Evolutionary conservation across 1,140 invertebrate genomes (phyloP).

Genomic region (Mycetomoellerius zeteki): DNA sequence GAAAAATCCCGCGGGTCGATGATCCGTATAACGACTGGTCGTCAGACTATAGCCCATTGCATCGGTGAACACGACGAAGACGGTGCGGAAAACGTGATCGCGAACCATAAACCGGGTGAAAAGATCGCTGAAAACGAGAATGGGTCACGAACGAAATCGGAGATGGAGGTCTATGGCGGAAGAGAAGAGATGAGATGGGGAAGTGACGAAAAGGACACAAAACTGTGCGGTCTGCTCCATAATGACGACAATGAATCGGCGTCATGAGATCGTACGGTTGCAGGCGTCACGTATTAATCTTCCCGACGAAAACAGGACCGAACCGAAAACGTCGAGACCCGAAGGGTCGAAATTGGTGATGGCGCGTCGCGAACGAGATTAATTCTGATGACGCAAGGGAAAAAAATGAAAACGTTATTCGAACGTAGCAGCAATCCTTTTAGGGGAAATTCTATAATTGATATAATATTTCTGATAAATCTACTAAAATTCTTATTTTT

Average conservation of each 20-base stretch:
- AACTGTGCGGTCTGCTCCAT: not conserved
- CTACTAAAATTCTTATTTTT: too few species aligned
- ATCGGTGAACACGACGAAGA: not conserved
- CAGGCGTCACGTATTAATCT: constrained; percentile 62
- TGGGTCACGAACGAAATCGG: constrained; percentile 17
- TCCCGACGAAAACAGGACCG: constrained; percentile 14
- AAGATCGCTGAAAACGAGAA: constrained; percentile 1
- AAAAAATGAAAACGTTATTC: not conserved
- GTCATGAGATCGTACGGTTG: constrained; percentile 5
- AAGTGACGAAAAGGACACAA: not conserved
- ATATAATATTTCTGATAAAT: too few species aligned
- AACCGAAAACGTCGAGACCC: not conserved
- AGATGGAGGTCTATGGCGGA: not conserved
- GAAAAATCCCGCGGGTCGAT: not conserved
- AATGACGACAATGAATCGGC: constrained; percentile 42
- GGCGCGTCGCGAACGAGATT: not conserved
- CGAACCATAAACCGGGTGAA: not conserved
- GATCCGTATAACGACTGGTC: constrained; percentile 14
- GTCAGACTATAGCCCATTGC: not conserved
- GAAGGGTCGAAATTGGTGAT: constrained; percentile 2
- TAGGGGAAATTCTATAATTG: too few species aligned
- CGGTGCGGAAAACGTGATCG: not conserved
- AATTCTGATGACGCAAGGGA: not conserved
- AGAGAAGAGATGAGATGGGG: not conserved
- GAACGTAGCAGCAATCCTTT: not conserved